A percentile compares a stretch with the other conserved stretches of the same genome.
These are phyloP conservation scores for Ophthalmolycus amberensis DNA, from an alignment of 2,113 vertebrate genomes.

Conservation along the genomic window DNA sequence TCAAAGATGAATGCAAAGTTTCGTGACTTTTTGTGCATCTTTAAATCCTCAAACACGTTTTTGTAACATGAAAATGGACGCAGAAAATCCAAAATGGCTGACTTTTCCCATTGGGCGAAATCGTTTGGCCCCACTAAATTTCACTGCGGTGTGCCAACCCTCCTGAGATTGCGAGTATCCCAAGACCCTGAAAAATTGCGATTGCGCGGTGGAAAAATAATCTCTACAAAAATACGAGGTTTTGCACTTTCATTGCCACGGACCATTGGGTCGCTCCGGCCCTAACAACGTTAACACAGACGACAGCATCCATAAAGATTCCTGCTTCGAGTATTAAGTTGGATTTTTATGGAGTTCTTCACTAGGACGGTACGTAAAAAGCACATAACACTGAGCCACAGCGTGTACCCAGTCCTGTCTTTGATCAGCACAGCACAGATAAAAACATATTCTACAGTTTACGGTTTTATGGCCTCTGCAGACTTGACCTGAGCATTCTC, in stretches of 20 bases:
- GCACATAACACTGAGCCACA: neutral
- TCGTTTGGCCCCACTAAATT: too few relatives aligned
- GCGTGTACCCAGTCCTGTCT: neutral
- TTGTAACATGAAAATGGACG: neutral
- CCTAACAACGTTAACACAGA: neutral
- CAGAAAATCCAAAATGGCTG: neutral
- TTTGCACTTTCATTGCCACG: too few relatives aligned
- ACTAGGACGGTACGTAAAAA: neutral
- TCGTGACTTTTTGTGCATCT: too few relatives aligned
- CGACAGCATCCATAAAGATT: neutral
- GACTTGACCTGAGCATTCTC: conserved; percentile 1
- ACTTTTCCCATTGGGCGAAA: neutral
- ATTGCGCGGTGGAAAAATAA: too few relatives aligned
- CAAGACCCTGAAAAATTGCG: too few relatives aligned
- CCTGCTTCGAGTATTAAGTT: neutral
- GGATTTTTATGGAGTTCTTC: neutral
- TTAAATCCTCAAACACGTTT: too few relatives aligned
- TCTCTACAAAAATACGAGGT: too few relatives aligned
- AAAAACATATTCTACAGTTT: neutral
- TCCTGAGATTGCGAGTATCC: too few relatives aligned
- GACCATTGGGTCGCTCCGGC: too few relatives aligned
- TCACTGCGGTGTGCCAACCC: too few relatives aligned
- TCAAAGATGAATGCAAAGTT: too few relatives aligned
- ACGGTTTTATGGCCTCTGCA: neutral
- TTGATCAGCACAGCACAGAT: neutral